A percentile compares a stretch with the other conserved stretches of the same genome.
These are phyloP conservation scores for Erethizon dorsatum DNA, from an alignment of 2,797 vertebrate genomes.

Conservation along the genomic window DNA sequence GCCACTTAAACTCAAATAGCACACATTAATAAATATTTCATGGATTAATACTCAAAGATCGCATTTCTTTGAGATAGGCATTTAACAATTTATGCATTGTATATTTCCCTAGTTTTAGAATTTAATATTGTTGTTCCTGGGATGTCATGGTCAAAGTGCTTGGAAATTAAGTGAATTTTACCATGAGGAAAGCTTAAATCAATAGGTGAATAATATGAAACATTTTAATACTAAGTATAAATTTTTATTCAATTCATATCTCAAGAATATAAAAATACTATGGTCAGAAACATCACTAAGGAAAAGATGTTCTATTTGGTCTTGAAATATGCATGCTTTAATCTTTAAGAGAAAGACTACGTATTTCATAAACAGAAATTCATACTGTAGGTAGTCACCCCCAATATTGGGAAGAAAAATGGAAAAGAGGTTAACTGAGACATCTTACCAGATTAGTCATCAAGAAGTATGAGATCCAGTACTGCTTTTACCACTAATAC, in stretches of 20 bases:
- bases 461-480: background rate
- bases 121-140: slow-evolving; percentile 36
- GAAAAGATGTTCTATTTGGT: background rate
- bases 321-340: slow-evolving; percentile 9
- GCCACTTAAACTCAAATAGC: background rate
- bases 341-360: slow-evolving; percentile 33
- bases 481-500: background rate
- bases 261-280: slow-evolving; percentile 42
- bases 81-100: slow-evolving; percentile 46
- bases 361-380: background rate
- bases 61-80: slow-evolving; percentile 32
- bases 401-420: background rate
- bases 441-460: background rate
- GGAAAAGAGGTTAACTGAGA: background rate
- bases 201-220: slow-evolving; percentile 55
- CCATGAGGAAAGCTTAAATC: slow-evolving; percentile 57
- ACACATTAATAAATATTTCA: slow-evolving; percentile 37
- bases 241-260: background rate
- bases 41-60: slow-evolving; percentile 29
- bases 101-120: slow-evolving; percentile 44
- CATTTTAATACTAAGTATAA: slow-evolving; percentile 59
- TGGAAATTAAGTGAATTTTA: slow-evolving; percentile 57
- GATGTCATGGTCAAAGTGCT: background rate
- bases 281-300: slow-evolving; percentile 1
- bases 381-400: background rate